phyloP scores from a whole-genome alignment of 2,888 invertebrate species.

The Ferdinandea cuprea region DNA sequence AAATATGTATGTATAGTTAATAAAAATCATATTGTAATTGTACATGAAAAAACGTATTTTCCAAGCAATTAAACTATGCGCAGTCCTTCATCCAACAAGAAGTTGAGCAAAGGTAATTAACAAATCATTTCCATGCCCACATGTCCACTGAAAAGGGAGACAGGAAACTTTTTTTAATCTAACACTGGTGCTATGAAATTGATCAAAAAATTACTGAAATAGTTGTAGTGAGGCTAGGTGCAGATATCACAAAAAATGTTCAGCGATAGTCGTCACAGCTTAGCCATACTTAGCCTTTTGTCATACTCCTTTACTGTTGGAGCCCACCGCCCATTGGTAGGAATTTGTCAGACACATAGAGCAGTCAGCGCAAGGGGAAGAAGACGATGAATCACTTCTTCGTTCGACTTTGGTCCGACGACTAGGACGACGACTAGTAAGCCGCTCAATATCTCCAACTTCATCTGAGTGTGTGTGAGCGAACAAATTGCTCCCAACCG shows the following conservation, averaged over 20 bases:
- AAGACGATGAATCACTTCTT: conserved; percentile 61
- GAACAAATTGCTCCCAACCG: conserved; percentile 76
- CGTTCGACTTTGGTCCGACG: conserved; percentile 53
- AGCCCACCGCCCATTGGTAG: conserved; percentile 11
- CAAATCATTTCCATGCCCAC: conserved; percentile 27
- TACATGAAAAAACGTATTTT: conserved; percentile 14
- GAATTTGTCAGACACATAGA: conserved; percentile 28
- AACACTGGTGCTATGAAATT: conserved; percentile 46
- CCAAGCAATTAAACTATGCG: conserved; percentile 19
- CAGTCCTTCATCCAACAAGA: conserved; percentile 38
- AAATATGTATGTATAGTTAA: too few relatives aligned
- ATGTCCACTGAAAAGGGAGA: conserved; percentile 2
- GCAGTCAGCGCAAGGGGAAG: conserved; percentile 23
- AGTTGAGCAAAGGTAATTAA: conserved; percentile 61
- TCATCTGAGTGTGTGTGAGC: conserved; percentile 21
- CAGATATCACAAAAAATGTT: conserved; percentile 24
- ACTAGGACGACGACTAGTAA: conserved; percentile 7
- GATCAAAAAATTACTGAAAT: conserved; percentile 61
- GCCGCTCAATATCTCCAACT: not conserved
- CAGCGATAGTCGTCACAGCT: conserved; percentile 54
- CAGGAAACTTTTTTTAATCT: conserved; percentile 39
- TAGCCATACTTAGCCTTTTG: conserved; percentile 55
- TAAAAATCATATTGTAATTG: conserved; percentile 21
- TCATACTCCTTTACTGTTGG: conserved; percentile 20
- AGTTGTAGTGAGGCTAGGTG: conserved; percentile 45